Conservation (phyloP, 2,113 vertebrate genomes). For the Scytalopus superciliaris region DNA sequence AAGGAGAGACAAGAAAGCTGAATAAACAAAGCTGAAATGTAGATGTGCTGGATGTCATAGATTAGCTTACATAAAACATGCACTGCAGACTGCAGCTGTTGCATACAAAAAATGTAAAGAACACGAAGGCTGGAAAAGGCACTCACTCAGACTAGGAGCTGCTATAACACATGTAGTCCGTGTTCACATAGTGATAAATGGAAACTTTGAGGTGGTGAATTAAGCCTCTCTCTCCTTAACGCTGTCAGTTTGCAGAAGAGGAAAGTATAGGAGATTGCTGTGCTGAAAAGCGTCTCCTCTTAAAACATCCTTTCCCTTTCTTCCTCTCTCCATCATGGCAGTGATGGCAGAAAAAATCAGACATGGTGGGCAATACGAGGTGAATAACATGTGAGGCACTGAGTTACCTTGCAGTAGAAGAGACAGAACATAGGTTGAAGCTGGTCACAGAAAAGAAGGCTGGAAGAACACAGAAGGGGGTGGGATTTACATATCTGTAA, state of each 20-base stretch:
- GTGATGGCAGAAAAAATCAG: neutral
- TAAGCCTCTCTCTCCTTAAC: neutral
- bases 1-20: neutral
- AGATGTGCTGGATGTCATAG: neutral
- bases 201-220: neutral
- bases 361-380: neutral
- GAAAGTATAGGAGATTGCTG: neutral
- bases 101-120: neutral
- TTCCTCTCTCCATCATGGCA: neutral
- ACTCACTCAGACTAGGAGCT: neutral
- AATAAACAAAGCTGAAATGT: neutral
- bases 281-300: neutral
- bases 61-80: neutral
- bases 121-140: neutral
- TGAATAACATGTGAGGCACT: accelerated
- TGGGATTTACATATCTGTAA: neutral
- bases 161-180: neutral
- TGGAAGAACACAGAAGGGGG: neutral
- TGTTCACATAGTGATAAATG: neutral
- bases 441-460: neutral
- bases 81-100: neutral
- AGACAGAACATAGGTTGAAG: neutral
- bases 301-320: neutral
- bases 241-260: neutral
- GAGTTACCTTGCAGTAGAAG: neutral